Base-by-base conservation (phyloP, 1,140 invertebrate species). In the Tetranychus urticae region DNA sequence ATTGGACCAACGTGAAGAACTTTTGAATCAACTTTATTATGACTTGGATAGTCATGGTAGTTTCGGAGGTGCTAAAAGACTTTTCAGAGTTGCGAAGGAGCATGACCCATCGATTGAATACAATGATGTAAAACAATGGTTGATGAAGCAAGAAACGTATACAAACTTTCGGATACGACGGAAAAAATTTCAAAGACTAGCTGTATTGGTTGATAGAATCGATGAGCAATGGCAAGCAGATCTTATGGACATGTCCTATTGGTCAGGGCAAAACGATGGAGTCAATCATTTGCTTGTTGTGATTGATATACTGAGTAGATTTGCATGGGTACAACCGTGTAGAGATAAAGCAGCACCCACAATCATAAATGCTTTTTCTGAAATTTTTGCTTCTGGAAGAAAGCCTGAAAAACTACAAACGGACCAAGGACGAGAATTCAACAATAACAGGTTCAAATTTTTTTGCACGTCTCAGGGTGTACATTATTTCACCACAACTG, bases 401-500 rank as follows among this genome's bases (percentile, higher is more conserved):
- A 33, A 31, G 6, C 62, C 64, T 31, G 10, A 52, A 8, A 65
- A 60, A 23, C 0, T 61, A 34, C 57, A 63, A 23, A 61, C 62
- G 3, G 48, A 62, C 59, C 14, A 14, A 46, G 61, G 61, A 3
- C 61, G 14, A 36, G 61, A 60, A 23, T 64, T 63, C 59, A 52
- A 42, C 37, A 64, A 65, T 46, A 55, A 23, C 55, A 55, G 31
- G n/a, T 70, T 73, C 61, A 56, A 70, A 62, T 36, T 45, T 33
- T 57, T 70, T 35, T 64, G 73, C 65, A 63, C 64, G 59, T 36
- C 59, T 69, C 36, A 67, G 68, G 63, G 67, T 14, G 71, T 76
- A 50, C 70, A 74, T 65, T 66, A 74, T 63, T 76, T 74, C 65
- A 71, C 66, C 2, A 73, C 73, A 35, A 70, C 66, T 58, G 66